A percentile compares a stretch with the other conserved stretches of the same genome.
These are phyloP conservation scores for Zosterops japonicus DNA, from an alignment of 2,113 vertebrate species.

Conservation along the genomic window DNA sequence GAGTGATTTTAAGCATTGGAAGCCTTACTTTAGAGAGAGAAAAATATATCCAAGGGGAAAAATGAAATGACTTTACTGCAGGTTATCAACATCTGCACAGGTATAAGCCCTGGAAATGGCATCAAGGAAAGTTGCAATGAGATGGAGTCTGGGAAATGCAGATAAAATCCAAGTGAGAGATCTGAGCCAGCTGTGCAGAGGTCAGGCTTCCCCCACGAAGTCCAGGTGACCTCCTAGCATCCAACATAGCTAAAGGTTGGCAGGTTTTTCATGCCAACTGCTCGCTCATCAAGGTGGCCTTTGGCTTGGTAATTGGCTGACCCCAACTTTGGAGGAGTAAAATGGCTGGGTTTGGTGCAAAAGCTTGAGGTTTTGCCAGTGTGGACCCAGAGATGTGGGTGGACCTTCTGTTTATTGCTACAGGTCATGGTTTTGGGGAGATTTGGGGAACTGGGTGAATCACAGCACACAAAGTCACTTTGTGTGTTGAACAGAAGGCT, in stretches of 20 bases:
- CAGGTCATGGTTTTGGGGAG: neutral
- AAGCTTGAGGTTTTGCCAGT: neutral
- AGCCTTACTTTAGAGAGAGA: neutral
- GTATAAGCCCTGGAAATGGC: neutral
- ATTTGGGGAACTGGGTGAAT: neutral
- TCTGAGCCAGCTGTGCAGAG: neutral
- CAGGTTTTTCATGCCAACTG: neutral
- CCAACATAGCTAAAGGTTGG: neutral
- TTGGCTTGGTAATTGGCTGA: neutral
- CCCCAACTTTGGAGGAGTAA: neutral
- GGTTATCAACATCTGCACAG: neutral
- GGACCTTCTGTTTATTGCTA: neutral
- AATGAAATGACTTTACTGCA: neutral
- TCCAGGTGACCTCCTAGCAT: neutral
- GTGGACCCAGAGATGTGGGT: neutral
- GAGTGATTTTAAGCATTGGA: neutral
- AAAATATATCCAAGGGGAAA: neutral
- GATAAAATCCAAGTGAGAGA: neutral
- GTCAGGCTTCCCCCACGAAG: neutral
- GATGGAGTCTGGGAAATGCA: neutral
- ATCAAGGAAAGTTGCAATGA: neutral
- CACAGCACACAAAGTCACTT: neutral
- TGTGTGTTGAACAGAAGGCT: neutral
- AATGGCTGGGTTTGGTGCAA: neutral
- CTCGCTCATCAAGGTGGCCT: neutral